Evolutionary conservation across 2,797 vertebrate species (phyloP), one percentile per base, ranked within the genome.

Genomic region (Lepilemur ruficaudatus): DNA sequence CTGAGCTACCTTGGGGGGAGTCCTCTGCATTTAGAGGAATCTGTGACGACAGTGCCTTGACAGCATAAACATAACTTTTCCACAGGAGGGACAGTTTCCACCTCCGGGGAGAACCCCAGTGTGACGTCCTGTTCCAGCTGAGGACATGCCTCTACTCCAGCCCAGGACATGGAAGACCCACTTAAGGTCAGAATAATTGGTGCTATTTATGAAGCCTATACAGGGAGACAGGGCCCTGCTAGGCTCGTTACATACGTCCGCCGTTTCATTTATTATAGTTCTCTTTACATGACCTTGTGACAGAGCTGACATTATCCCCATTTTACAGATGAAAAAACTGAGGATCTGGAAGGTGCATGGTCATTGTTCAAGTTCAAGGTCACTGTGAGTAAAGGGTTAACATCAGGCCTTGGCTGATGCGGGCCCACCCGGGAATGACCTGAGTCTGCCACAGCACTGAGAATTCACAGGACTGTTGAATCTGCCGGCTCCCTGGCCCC

Each of bases 291-390:
- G 41, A 41, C n/a, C n/a, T 63, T 50, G 7, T 0, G 0, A 76
- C 17, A 41, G 6, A 70, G 41, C 65, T 18, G 46, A 69, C 9
- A 35, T 41, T 46, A 6, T 28, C 7, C 59, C 32, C 41, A 35
- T 18, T 73, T 92, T 52, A 84, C 65, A 81, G 61, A 57, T 52
- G 41, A 83, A 50, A 84, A 92, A 69, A 91, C 2, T 3, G 22
- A 23, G 35, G n/a, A 23, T n/a, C 57, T 0, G 1, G 22, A 88
- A 88, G 55, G 59, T 30, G 5, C 1, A 0, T 9, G 50, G 17
- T 75, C 52, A 23, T 46, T 65, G 20, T 50, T 80, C 43, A 67
- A 61, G 43, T 91, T 88, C 72, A 85, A 91, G 38, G 50, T 80
- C 65, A 75, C 78, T 67, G 8, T 18, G 10, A 83, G 50, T 23